These are phyloP conservation scores for Latrodectus elegans DNA, from an alignment of 2,888 invertebrate species.

Conservation along the genomic window DNA sequence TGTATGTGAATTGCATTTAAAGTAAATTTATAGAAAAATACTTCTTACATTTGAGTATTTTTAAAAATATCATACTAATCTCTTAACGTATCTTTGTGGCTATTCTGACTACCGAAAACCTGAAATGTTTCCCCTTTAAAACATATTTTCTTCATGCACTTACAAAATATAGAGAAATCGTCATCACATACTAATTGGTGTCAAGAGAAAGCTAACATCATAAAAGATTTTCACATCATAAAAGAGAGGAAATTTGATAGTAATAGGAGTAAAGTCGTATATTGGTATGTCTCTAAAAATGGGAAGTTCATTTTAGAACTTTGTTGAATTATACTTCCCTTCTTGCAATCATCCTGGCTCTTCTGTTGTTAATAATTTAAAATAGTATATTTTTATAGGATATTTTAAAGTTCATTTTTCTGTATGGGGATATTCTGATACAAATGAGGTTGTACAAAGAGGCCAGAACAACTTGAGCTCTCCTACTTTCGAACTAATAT, in stretches of 20 bases:
- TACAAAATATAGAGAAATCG: background rate
- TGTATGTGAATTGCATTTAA: too few relatives aligned
- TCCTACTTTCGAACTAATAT: background rate
- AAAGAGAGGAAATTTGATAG: background rate
- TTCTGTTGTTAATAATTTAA: background rate
- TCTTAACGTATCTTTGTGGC: too few relatives aligned
- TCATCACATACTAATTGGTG: background rate
- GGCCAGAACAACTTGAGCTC: background rate
- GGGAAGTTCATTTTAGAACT: background rate
- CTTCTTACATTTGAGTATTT: too few relatives aligned
- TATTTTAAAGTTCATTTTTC: background rate
- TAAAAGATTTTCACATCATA: background rate
- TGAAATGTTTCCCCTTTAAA: background rate
- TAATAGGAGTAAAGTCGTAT: background rate
- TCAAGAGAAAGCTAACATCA: background rate
- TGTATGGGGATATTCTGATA: background rate
- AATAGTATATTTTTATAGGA: background rate
- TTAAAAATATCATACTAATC: too few relatives aligned
- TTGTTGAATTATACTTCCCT: background rate
- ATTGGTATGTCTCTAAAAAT: background rate
- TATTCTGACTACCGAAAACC: too few relatives aligned
- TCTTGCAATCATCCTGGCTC: background rate
- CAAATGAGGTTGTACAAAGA: background rate
- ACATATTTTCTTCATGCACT: background rate
- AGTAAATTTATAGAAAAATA: too few relatives aligned